Evolutionary conservation across 2,888 invertebrate species (phyloP).

Genomic region (Xestia c-nigrum): DNA sequence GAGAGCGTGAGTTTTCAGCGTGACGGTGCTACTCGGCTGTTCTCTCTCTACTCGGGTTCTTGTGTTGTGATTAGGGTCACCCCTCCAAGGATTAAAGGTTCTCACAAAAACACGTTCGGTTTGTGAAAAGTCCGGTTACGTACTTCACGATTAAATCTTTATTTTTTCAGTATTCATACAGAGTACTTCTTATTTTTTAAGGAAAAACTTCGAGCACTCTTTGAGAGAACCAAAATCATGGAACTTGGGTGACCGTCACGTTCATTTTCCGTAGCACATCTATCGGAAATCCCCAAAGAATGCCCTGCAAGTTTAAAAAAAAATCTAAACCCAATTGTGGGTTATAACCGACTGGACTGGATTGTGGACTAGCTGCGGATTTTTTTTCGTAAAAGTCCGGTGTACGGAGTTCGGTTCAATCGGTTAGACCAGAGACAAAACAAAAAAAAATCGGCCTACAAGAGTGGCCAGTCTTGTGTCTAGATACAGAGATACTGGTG

Average conservation of each 20-base stretch:
- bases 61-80: neutral
- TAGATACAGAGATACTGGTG: neutral
- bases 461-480: neutral
- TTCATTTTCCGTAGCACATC: too few relatives aligned
- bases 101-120: neutral
- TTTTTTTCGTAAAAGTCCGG: neutral
- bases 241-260: too few relatives aligned
- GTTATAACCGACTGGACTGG: neutral
- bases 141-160: neutral
- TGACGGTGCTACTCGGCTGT: neutral
- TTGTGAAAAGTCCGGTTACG: neutral
- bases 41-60: neutral
- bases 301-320: too few relatives aligned
- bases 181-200: neutral
- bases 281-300: too few relatives aligned
- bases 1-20: slow-evolving; percentile 31
- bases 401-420: too few relatives aligned
- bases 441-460: neutral
- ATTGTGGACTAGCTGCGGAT: neutral
- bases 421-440: neutral
- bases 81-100: neutral
- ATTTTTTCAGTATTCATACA: neutral
- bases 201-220: too few relatives aligned
- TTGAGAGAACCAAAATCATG: too few relatives aligned
- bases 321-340: too few relatives aligned